Evolutionary conservation across 2,797 vertebrate species (phyloP), one percentile per base, ranked within the genome.

Genomic region (Danio choprae): DNA sequence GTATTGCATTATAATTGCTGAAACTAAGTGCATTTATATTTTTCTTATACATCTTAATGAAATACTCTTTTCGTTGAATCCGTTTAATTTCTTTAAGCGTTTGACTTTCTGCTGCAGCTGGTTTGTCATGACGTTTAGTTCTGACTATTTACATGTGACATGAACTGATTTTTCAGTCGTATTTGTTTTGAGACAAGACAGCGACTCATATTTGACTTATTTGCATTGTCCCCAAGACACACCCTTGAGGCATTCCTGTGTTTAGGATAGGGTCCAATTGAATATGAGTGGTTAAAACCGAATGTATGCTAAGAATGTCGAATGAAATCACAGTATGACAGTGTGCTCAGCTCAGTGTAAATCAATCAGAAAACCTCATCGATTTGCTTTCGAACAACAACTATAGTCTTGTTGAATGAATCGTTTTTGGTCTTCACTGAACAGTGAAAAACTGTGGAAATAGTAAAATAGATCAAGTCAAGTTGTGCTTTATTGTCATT

Each of bases 141-240:
- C 20, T 38, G 68, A 18, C 36, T 3, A 7, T 70, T 70, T 40
- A 10, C 8, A 3, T 43, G 41, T 64, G 48, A 53, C 18, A 5
- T 11, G 6, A 41, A 44, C 2, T 0, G 18, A 7, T 41, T 74
- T 74, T 64, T 36, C 12, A 12, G 36, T 75, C 8, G 16, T 43
- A 8, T 29, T 22, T 16, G 20, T 10, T 76, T 76, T 44, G 38
- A 44, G 50, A 55, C 40, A 44, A 18, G 3, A 55, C 0, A 9
- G 43, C 2, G 0, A 41, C 46, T 41, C 4, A 53, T 55, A 7
- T 55, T 44, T 1, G 6, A 18, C 7, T 1, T 12, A 46, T 77
- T 77, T 77, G 51, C 38, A 55, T 65, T 44, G 9, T n/a, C 5
- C 9, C 8, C 22, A n/a, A 55, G 15, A 58, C 74, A 77, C 51